Evolutionary conservation across 2,888 invertebrate genomes (phyloP).

Genomic region (Actias luna): DNA sequence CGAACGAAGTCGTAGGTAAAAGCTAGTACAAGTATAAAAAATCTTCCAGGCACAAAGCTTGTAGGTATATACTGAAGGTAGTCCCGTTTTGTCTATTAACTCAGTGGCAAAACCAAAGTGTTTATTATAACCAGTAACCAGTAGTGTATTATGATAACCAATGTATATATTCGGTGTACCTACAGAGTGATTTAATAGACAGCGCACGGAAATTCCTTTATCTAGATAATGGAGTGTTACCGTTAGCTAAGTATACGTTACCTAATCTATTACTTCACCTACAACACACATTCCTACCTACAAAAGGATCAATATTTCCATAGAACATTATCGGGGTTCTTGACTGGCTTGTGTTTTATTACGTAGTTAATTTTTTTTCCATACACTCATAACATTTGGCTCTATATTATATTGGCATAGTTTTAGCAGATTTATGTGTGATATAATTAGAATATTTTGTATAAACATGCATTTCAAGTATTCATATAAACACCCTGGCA

Average conservation of each 20-base stretch:
- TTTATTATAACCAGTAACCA: too few relatives aligned
- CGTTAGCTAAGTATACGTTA: background rate
- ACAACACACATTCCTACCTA: background rate
- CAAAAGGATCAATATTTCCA: background rate
- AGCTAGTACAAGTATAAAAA: too few relatives aligned
- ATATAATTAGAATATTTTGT: too few relatives aligned
- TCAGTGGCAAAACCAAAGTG: background rate
- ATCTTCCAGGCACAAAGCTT: too few relatives aligned
- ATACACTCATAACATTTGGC: too few relatives aligned
- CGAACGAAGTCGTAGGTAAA: too few relatives aligned
- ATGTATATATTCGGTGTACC: background rate
- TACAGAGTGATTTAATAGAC: background rate
- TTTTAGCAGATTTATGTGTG: too few relatives aligned
- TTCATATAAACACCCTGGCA: too few relatives aligned
- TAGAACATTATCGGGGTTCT: background rate
- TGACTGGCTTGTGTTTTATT: too few relatives aligned
- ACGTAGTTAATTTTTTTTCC: too few relatives aligned
- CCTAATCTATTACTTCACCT: background rate
- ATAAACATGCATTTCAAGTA: too few relatives aligned
- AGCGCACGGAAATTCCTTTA: background rate
- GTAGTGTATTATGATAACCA: background rate
- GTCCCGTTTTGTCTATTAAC: background rate
- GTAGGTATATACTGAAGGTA: background rate
- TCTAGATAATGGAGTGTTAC: conserved; percentile 21
- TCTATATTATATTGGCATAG: too few relatives aligned